Evolutionary conservation across 2,888 invertebrate genomes (phyloP).

Genomic region (Parochlus steinenii): DNA sequence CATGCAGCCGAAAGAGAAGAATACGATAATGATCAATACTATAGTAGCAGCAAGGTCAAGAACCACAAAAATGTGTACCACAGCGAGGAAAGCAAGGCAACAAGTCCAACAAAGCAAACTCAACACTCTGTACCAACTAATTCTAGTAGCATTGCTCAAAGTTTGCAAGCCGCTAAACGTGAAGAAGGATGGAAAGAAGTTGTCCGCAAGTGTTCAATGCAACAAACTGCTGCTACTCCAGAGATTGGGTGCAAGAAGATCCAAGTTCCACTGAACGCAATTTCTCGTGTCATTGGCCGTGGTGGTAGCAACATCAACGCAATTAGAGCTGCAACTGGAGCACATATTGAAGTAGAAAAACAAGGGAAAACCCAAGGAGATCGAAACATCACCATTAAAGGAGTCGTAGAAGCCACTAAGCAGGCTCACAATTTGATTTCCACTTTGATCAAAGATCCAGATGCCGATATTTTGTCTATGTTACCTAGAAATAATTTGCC

Average conservation of each 20-base stretch:
- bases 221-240: conserved; percentile 22
- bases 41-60: no score
- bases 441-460: conserved; percentile 87
- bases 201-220: conserved; percentile 62
- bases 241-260: conserved; percentile 68
- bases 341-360: conserved; percentile 97
- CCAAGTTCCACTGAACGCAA: conserved; percentile 84
- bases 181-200: conserved; percentile 97
- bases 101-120: conserved; percentile 21
- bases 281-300: conserved; percentile 92
- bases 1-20: conserved; percentile 59
- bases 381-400: conserved; percentile 89
- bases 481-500: conserved; percentile 45
- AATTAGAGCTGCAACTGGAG: conserved; percentile 89
- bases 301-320: conserved; percentile 97
- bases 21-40: conserved; percentile 15
- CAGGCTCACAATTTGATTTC: conserved; percentile 84
- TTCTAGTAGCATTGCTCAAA: neutral
- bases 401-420: conserved; percentile 78
- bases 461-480: conserved; percentile 74
- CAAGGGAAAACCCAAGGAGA: conserved; percentile 89
- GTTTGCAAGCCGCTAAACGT: conserved; percentile 31
- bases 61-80: no score
- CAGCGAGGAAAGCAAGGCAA: no score
- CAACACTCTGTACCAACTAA: neutral